A percentile compares a stretch with the other conserved stretches of the same genome.
Evolutionary conservation across 2,797 vertebrate species (phyloP).

Genomic region (Hypotaenidia okinawae): DNA sequence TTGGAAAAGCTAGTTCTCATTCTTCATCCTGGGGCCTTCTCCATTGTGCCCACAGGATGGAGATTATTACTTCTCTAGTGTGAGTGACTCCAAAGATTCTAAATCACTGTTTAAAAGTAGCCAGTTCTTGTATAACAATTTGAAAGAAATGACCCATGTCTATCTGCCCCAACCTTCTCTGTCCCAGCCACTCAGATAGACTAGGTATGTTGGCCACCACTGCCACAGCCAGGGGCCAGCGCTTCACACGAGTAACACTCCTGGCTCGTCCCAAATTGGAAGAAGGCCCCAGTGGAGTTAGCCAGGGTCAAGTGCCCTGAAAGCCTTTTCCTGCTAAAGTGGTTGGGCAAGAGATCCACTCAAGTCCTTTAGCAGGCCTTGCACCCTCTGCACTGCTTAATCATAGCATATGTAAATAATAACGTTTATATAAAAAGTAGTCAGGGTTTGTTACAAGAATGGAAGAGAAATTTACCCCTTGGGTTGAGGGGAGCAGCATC

Average conservation of each 20-base stretch:
- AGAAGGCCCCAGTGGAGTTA: background rate
- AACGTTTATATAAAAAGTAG: background rate
- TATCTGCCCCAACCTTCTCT: background rate
- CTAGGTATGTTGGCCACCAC: background rate
- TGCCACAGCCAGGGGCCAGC: background rate
- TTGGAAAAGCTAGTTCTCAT: background rate
- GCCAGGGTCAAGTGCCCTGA: background rate
- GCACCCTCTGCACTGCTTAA: background rate
- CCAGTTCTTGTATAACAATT: background rate
- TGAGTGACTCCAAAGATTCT: background rate
- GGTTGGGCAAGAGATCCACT: background rate
- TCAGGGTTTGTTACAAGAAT: background rate
- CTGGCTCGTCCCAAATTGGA: background rate
- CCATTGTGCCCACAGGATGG: rapidly evolving
- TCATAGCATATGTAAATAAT: background rate
- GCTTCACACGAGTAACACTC: background rate
- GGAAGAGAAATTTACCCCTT: background rate
- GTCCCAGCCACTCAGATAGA: background rate
- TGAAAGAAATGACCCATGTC: background rate
- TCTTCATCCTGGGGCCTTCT: background rate
- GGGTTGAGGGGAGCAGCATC: background rate
- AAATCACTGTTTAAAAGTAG: background rate
- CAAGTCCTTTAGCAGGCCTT: background rate
- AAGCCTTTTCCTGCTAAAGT: background rate
- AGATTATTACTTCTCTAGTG: background rate